Conservation (phyloP, 2,113 vertebrate genomes). For the Tenrec ecaudatus region DNA sequence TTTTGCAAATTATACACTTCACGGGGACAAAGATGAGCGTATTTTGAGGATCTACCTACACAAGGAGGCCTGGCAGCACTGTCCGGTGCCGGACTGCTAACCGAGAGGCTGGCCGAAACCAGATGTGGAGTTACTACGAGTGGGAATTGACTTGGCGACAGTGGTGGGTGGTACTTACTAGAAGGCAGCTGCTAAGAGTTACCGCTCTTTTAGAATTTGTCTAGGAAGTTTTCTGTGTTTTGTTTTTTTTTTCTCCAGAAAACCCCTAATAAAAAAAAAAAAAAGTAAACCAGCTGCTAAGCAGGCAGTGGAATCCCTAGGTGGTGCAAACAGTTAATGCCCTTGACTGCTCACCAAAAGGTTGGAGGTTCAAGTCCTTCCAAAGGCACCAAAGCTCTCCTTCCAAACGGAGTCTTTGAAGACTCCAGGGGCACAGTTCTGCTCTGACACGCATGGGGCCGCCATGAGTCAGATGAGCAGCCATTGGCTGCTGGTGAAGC, state of each 20-base stretch:
- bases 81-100: too few species aligned
- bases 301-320: neutral
- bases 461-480: neutral
- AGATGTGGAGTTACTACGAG: too few species aligned
- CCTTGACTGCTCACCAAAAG: neutral
- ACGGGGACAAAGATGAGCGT: neutral
- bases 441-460: neutral
- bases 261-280: too few species aligned
- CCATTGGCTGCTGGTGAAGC: neutral
- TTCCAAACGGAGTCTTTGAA: neutral
- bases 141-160: too few species aligned
- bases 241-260: too few species aligned
- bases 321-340: neutral
- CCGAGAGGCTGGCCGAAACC: too few species aligned
- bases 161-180: neutral
- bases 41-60: neutral
- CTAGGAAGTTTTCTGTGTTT: too few species aligned
- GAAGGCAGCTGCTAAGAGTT: neutral
- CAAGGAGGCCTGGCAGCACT: too few species aligned
- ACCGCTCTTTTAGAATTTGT: too few species aligned
- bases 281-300: neutral
- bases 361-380: neutral
- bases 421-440: neutral
- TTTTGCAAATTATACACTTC: conserved; percentile 5
- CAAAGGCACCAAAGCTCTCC: neutral